Percentiles rank a stretch among this genome's conserved stretches.
Evolutionary conservation across 2,888 invertebrate genomes (phyloP).

Genomic region (Eupithecia pulchellata): DNA sequence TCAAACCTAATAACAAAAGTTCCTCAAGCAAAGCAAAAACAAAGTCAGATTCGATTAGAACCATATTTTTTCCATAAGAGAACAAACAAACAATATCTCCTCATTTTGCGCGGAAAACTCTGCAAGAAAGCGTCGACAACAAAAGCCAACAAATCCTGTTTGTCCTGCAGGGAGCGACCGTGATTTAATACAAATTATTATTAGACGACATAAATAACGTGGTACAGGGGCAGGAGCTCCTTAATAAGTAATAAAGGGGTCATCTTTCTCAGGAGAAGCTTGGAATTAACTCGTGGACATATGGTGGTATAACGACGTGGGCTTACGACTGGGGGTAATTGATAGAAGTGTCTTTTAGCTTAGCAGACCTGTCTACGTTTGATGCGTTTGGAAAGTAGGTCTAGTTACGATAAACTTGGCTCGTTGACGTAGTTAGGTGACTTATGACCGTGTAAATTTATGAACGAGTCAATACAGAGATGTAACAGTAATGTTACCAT

Average conservation of each 20-base stretch:
- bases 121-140: conserved; percentile 68
- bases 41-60: conserved; percentile 43
- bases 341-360: conserved; percentile 45
- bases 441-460: background rate
- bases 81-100: conserved; percentile 67
- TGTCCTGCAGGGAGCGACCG: conserved; percentile 78
- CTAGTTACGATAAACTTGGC: background rate
- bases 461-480: background rate
- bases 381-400: background rate
- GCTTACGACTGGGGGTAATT: conserved; percentile 46
- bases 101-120: conserved; percentile 62
- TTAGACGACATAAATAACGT: conserved; percentile 84
- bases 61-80: conserved; percentile 61
- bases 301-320: conserved; percentile 61
- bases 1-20: conserved; percentile 42
- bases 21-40: conserved; percentile 24
- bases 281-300: conserved; percentile 78
- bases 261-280: conserved; percentile 73
- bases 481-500: background rate
- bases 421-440: background rate
- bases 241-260: conserved; percentile 86
- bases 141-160: conserved; percentile 83
- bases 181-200: conserved; percentile 86
- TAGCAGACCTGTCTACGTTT: background rate
- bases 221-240: conserved; percentile 75